phyloP scores from a whole-genome alignment of 2,113 vertebrate species.

The Paraplagusia blochii region DNA sequence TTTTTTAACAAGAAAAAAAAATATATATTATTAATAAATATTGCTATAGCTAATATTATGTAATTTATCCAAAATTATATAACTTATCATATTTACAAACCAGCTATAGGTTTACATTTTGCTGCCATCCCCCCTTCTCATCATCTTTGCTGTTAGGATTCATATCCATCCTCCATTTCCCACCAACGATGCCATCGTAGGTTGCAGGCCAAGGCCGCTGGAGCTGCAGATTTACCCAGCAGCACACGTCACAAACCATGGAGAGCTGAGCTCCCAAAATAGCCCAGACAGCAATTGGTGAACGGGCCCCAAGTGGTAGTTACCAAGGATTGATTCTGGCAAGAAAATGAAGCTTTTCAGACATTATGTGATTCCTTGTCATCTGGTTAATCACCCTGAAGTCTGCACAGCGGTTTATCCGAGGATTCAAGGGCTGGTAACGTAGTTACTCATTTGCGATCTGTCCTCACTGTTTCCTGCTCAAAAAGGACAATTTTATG shows the following conservation, averaged over 20 bases:
- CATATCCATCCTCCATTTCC: conserved; percentile 12
- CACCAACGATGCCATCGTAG: conserved; percentile 57
- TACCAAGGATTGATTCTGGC: conserved; percentile 48
- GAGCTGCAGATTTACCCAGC: conserved; percentile 73
- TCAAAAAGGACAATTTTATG: too few species aligned
- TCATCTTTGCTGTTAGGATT: conserved; percentile 12
- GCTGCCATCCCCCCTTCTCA: background rate
- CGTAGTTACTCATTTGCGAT: background rate
- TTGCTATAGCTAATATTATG: too few species aligned
- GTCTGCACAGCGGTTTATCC: conserved; percentile 7
- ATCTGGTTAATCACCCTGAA: conserved; percentile 28
- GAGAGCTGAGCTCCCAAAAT: conserved; percentile 66
- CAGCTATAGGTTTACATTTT: too few species aligned
- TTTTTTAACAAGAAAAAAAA: too few species aligned
- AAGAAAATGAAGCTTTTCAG: conserved; percentile 45
- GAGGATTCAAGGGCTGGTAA: conserved; percentile 6
- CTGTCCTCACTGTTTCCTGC: too few species aligned
- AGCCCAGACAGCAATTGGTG: conserved; percentile 63
- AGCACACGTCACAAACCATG: conserved; percentile 71
- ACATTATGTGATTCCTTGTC: conserved; percentile 23
- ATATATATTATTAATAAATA: too few species aligned
- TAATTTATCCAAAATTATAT: too few species aligned
- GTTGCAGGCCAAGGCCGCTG: conserved; percentile 53
- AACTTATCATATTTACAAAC: too few species aligned
- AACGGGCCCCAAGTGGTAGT: conserved; percentile 55